Base-by-base conservation (phyloP, 2,797 vertebrate genomes). In the Leptoclinus maculatus region DNA sequence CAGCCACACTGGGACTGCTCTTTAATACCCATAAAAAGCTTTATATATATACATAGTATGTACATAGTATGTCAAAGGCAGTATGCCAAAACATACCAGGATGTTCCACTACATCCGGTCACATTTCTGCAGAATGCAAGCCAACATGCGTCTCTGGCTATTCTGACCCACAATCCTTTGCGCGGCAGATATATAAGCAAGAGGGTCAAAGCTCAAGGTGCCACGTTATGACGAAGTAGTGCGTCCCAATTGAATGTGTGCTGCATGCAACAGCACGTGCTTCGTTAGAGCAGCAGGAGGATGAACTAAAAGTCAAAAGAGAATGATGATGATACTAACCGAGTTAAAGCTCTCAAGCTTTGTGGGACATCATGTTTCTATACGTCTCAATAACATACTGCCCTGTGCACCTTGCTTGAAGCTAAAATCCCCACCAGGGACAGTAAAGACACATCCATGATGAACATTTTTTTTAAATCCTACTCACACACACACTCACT, bases 401-500 rank as follows among this genome's bases (percentile, higher is more conserved):
- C 23, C 25, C 17, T 25, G 19, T 9, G 11, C 7, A 23, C 23
- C 3, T 29, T 16, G 25, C 71, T 62, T 43, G 14, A 83, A 47
- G 72, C 29, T 67, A 32, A 49, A 66, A 66, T 21, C 54, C 19
- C 39, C 76, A 25, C 13, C 66, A 63, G 75, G 64, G 21, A 78
- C 63, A 21, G 4, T 38, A 27, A 45, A 74, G 43, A 71, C 2
- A 6, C 71, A 78, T 21, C 1, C 34, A 63, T 27, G 29, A 32
- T 32, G 29, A 32, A 32, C 29, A 5, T 32, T 32, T 4, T 32
- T 32, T 32, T 32, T 32, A 32, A 57, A 51, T 7, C 14, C 36
- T 2, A 14, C 59, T 38, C 29, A 53, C 38, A 38, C 34, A 21
- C 34, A 57, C 58, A 54, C 59, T 36, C 51, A 60, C 21, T 3